A percentile compares a stretch with the other conserved stretches of the same genome.
phyloP scores from a whole-genome alignment of 2,113 vertebrate genomes.

The Pedionomus torquatus region DNA sequence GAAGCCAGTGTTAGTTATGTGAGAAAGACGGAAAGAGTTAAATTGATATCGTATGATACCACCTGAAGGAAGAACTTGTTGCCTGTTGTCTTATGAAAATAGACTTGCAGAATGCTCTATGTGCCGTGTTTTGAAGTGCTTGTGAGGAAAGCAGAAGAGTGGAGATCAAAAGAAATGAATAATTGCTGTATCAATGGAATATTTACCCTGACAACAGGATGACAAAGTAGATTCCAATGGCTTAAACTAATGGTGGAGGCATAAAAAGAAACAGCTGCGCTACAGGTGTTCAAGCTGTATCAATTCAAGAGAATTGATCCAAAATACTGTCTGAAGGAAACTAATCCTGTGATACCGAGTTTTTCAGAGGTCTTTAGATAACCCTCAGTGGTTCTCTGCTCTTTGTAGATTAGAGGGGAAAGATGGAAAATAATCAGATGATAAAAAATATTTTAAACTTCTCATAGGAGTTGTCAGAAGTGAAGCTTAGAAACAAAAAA shows the following conservation, averaged over 20 bases:
- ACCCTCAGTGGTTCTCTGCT: neutral
- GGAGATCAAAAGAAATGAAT: neutral
- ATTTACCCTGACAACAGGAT: neutral
- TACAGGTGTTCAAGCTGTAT: neutral
- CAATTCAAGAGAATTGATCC: neutral
- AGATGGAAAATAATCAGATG: neutral
- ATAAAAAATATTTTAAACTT: neutral
- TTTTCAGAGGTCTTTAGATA: neutral
- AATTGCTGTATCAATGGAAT: neutral
- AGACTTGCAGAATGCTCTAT: too few relatives aligned
- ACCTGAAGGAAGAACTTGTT: neutral
- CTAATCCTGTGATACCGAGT: neutral
- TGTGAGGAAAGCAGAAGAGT: neutral
- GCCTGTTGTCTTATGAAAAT: neutral
- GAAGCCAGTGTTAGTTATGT: neutral
- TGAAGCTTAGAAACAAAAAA: neutral
- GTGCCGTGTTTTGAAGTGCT: neutral
- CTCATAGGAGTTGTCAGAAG: neutral
- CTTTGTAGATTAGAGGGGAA: neutral
- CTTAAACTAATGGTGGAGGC: neutral
- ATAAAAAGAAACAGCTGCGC: neutral
- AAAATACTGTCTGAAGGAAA: neutral
- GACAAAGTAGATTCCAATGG: neutral
- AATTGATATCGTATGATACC: neutral
- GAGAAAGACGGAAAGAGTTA: neutral